A percentile compares a stretch with the other conserved stretches of the same genome.
Conservation (phyloP, 35 echinoderm and acorn worm species). For the Apostichopus japonicus region DNA sequence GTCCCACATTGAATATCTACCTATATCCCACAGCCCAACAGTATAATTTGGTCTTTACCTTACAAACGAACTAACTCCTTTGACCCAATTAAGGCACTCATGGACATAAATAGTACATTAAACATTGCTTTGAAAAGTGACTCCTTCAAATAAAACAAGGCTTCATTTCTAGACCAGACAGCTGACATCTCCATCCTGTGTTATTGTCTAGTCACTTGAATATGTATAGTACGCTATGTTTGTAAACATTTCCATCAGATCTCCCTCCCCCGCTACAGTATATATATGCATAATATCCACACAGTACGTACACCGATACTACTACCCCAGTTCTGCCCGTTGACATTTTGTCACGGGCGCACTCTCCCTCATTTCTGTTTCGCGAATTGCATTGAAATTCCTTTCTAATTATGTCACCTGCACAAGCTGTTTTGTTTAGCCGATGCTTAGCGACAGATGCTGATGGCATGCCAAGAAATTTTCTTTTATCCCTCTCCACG, state of each 20-base stretch:
- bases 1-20: too few species aligned
- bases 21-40: too few species aligned
- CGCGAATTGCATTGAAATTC: conserved; percentile 47
- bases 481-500: not conserved
- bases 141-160: too few species aligned
- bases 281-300: not conserved
- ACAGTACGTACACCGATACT: too few species aligned
- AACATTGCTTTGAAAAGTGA: too few species aligned
- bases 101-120: too few species aligned
- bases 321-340: not conserved
- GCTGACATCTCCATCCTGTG: too few species aligned
- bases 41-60: too few species aligned
- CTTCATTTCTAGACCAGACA: too few species aligned
- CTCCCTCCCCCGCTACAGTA: not conserved
- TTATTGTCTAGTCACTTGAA: too few species aligned
- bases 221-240: not conserved
- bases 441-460: conserved; percentile 34
- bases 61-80: too few species aligned
- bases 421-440: conserved; percentile 41
- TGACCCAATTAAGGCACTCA: too few species aligned
- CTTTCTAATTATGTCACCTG: conserved; percentile 53
- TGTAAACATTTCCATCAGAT: conserved; percentile 21
- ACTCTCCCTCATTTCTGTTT: not conserved
- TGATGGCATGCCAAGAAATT: conserved; percentile 43
- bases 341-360: not conserved